Evolutionary conservation across 2,113 vertebrate species (phyloP).

Genomic region (Pteruthius melanotis): DNA sequence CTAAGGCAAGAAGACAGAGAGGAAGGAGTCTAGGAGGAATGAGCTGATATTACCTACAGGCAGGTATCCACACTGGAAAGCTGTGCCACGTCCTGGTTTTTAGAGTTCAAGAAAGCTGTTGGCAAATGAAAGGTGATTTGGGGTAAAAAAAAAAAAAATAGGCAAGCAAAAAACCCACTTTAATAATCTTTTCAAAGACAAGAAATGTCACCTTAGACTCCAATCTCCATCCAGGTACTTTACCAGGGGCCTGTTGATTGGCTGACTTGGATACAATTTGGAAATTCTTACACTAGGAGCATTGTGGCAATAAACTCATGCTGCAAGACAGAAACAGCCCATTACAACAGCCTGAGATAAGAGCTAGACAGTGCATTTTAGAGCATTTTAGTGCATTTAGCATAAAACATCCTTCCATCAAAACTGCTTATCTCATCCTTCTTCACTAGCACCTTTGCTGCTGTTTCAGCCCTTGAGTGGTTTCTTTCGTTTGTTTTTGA

Average conservation of each 20-base stretch:
- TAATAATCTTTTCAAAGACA: background rate
- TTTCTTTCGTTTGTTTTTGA: background rate
- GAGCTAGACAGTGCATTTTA: background rate
- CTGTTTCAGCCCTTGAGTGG: background rate
- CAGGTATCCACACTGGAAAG: background rate
- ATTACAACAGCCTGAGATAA: background rate
- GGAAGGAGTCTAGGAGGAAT: background rate
- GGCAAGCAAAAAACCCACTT: accelerated
- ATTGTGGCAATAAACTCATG: background rate
- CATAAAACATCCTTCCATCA: background rate
- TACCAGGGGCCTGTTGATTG: background rate
- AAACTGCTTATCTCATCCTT: background rate
- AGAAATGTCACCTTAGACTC: background rate
- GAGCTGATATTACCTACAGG: background rate
- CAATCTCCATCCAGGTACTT: background rate
- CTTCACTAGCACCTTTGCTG: background rate
- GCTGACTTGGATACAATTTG: background rate
- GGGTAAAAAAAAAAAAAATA: no score
- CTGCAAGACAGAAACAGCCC: background rate
- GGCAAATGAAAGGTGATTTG: background rate
- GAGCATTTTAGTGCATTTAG: background rate
- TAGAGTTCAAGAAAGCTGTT: background rate
- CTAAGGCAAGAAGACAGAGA: background rate
- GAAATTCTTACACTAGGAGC: background rate
- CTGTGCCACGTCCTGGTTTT: background rate